Evolutionary conservation across 2,888 invertebrate species (phyloP), one percentile per base, ranked within the genome.

Genomic region (Charanyca ferruginea): DNA sequence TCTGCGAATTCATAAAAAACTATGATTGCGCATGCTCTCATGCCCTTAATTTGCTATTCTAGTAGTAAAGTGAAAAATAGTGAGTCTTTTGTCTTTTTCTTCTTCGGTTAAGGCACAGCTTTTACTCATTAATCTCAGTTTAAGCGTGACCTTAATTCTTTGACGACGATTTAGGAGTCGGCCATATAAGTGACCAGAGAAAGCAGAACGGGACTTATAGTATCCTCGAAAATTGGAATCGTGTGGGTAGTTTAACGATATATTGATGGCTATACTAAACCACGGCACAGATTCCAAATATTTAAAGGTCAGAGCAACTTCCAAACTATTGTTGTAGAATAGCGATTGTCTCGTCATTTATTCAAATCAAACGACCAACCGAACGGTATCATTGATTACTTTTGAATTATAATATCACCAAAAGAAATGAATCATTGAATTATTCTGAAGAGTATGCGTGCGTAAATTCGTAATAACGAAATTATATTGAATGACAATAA

Each of bases 91-190:
- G 47, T 59, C 11, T 60, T 62, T 52, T n/a, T 58, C 57, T 57
- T 25, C 16, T 54, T 23, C 25, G 55, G 32, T 9, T n/a, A 28
- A 53, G 16, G 42, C 25, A 23, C 11, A 51, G 16, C 59, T 75
- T 79, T 79, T 57, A 53, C 76, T 61, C 77, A 77, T 82, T 71
- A 77, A 73, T 80, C 67, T 69, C 42, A 53, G 42, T 64, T 61
- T 71, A 52, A 68, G 54, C 7, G 32, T 81, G 81, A 22, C 81
- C 81, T 68, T 78, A 83, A 81, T 81, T 68, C 70, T 68, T 53
- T 61, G 45, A 55, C 25, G 51, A 65, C 48, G 47, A 54, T 70
- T 77, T 79, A 81, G 79, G 79, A 72, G 55, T 67, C 51, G 13
- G 59, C 61, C 61, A 73, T 59, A 42, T 57, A 73, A 35, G 59